A percentile compares a stretch with the other conserved stretches of the same genome.
These are phyloP conservation scores for Ridgeia piscesae DNA, from an alignment of 1,140 invertebrate genomes.

Conservation along the genomic window DNA sequence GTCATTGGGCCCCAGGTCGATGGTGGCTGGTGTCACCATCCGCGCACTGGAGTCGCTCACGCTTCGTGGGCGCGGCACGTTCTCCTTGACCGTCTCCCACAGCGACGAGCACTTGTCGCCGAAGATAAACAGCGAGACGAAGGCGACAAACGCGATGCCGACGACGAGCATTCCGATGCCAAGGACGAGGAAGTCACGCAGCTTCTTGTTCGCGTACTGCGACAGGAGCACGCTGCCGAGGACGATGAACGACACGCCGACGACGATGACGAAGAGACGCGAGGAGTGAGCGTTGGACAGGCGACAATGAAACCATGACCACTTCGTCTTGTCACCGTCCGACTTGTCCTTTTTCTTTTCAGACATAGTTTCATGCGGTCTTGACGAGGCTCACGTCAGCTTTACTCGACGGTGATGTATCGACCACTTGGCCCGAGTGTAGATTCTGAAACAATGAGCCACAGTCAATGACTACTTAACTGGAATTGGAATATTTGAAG, in stretches of 20 bases:
- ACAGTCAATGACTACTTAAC: neutral
- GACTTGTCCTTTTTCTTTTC: neutral
- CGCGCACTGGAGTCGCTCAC: neutral
- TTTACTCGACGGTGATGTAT: neutral
- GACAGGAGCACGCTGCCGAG: neutral
- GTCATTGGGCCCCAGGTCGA: neutral
- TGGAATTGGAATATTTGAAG: too few species aligned
- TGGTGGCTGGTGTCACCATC: neutral
- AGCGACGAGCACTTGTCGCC: neutral
- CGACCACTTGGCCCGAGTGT: neutral
- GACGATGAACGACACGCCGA: neutral
- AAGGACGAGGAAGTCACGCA: neutral
- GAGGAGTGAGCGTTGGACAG: neutral
- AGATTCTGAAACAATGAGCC: neutral
- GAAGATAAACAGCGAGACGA: neutral
- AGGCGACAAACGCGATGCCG: neutral
- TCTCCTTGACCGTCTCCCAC: neutral
- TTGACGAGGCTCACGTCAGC: neutral
- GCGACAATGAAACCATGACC: neutral
- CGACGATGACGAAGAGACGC: neutral
- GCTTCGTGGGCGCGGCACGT: neutral
- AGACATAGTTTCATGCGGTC: neutral
- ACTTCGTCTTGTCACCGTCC: neutral
- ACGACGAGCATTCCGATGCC: neutral
- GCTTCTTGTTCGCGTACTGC: neutral